A percentile compares a stretch with the other conserved stretches of the same genome.
These are phyloP conservation scores for Macrophya annulata DNA, from an alignment of 2,888 invertebrate species.

Conservation along the genomic window DNA sequence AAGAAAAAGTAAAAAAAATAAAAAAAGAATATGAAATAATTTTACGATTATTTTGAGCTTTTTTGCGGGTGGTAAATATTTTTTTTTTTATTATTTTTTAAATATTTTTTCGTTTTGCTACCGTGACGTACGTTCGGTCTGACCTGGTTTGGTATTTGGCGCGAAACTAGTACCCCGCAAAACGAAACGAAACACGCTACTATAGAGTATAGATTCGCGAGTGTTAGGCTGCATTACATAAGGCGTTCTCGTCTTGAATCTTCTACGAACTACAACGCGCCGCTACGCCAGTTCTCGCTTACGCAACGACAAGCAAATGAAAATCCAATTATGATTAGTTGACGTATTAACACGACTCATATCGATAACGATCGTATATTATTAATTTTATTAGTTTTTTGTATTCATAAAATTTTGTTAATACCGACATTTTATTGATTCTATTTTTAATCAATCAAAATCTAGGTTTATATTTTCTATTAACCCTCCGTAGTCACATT, in stretches of 20 bases:
- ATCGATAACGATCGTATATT: neutral
- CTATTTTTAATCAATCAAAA: neutral
- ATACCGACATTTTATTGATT: neutral
- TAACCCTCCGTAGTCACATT: too few species aligned
- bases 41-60: neutral
- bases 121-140: slow-evolving; percentile 9
- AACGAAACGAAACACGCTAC: neutral
- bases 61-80: slow-evolving; percentile 9
- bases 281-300: slow-evolving; percentile 9
- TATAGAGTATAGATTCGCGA: slow-evolving; percentile 6
- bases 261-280: neutral
- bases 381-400: neutral
- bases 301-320: slow-evolving; percentile 46
- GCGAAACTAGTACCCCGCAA: neutral
- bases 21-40: neutral
- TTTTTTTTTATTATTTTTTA: too few species aligned
- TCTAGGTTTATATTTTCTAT: neutral
- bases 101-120: neutral
- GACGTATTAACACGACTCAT: slow-evolving; percentile 16
- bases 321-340: slow-evolving; percentile 43
- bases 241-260: slow-evolving; percentile 19
- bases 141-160: slow-evolving; percentile 25
- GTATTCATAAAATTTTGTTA: neutral
- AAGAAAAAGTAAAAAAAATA: neutral
- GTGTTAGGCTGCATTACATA: slow-evolving; percentile 46